Evolutionary conservation across 2,113 vertebrate genomes (phyloP).

Genomic region (Phylloscopus trochiloides): DNA sequence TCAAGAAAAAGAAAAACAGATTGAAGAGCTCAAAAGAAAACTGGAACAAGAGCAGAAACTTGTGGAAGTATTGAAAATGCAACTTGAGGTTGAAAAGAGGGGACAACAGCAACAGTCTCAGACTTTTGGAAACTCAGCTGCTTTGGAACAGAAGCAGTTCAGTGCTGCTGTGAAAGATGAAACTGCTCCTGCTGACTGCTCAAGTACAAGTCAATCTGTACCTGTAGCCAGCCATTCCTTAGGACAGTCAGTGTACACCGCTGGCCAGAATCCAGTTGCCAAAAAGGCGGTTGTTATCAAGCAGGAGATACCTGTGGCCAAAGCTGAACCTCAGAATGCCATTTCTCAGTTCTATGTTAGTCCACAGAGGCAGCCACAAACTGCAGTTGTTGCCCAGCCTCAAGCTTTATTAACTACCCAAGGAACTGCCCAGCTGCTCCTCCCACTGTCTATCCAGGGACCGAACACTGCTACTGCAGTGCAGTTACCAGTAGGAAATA

Average conservation of each 20-base stretch:
- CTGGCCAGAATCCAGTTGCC: conserved; percentile 70
- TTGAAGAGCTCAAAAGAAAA: conserved; percentile 92
- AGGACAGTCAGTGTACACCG: conserved; percentile 38
- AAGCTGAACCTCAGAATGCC: conserved; percentile 67
- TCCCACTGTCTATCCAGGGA: conserved; percentile 83
- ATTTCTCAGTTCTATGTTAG: conserved; percentile 85
- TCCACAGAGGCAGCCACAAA: conserved; percentile 78
- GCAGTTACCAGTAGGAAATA: conserved; percentile 79
- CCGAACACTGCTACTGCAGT: conserved; percentile 72
- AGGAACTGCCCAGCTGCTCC: conserved; percentile 79
- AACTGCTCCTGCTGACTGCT: conserved; percentile 64
- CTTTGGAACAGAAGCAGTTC: conserved; percentile 52
- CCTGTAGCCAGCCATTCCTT: conserved; percentile 25
- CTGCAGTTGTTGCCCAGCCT: conserved; percentile 75
- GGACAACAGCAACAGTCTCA: conserved; percentile 72
- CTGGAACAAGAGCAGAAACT: conserved; percentile 94
- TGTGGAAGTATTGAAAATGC: conserved; percentile 95
- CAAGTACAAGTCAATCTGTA: conserved; percentile 60
- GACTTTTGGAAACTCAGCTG: neutral
- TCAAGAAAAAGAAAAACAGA: conserved; percentile 95
- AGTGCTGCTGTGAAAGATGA: conserved; percentile 71
- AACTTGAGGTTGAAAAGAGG: conserved; percentile 92
- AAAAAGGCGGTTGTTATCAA: conserved; percentile 79
- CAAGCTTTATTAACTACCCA: conserved; percentile 83
- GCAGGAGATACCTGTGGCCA: conserved; percentile 75